Base-by-base conservation (phyloP, 2,113 vertebrate genomes). In the Leucosticte australis region DNA sequence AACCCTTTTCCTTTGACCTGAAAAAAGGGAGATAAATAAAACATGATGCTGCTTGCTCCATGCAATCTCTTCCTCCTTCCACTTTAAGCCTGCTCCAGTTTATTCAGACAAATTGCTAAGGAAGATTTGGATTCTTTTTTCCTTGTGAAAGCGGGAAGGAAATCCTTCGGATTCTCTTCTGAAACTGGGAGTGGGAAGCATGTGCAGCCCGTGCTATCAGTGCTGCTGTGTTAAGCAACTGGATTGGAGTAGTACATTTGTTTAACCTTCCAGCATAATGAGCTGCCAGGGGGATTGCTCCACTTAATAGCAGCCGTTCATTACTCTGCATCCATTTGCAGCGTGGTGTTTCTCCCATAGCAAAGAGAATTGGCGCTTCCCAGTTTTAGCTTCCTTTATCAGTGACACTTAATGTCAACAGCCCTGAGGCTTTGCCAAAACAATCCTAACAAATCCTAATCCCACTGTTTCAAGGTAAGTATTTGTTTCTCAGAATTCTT, bases 251-350 rank as follows among this genome's bases (percentile, higher is more conserved):
- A 96, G 91, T 97, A 94, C 85, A 91, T 97, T 97, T 97, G 94
- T 96, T 97, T 97, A 97, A 97, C 96, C 96, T 97, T 92, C 93
- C 56, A 93, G 97, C 87, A 95, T 97, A 97, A 97, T 94, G 93
- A 97, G 96, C 95, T 97, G 96, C 96, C 94, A 95, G 80, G 96
- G 94, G 96, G 95, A 96, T 97, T 97, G 93, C 92, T 97, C 97
- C 93, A 97, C 96, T 97, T 97, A 96, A 92, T 67, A 96, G 94
- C 89, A 94, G 92, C 92, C 71, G 81, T 97, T 96, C 94, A 77
- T 96, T 97, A 96, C 94, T 96, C 97, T 94, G 95, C 94, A 97
- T 95, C 89, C 96, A 94, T 97, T 97, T 94, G 92, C 95, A 81
- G 93, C 6, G 23, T 76, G 87, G 92, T 94, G 91, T 95, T 95